These are phyloP conservation scores for Cotesia chilonis DNA, from an alignment of 1,140 invertebrate genomes.

Conservation along the genomic window DNA sequence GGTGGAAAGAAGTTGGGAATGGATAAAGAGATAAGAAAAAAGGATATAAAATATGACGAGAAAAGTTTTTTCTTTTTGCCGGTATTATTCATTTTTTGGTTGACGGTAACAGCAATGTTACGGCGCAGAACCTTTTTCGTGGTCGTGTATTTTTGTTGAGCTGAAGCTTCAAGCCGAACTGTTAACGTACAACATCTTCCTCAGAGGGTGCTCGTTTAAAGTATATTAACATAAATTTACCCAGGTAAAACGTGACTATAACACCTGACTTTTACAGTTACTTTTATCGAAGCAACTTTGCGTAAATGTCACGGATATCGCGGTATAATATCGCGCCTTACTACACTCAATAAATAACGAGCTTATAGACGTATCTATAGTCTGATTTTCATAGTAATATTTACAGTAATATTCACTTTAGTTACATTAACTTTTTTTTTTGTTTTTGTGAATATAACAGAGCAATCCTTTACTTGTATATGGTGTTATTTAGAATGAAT, in stretches of 20 bases:
- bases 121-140: neutral
- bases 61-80: neutral
- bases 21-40: neutral
- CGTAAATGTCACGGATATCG: constrained; percentile 46
- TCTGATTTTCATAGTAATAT: neutral
- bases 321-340: constrained; percentile 36
- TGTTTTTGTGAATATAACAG: no score
- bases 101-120: no score
- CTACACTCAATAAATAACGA: constrained; percentile 3
- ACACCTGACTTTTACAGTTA: constrained; percentile 59
- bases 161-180: neutral
- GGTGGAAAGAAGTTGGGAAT: no score
- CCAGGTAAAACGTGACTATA: constrained; percentile 47
- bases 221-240: constrained; percentile 60
- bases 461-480: no score
- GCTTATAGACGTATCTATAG: neutral
- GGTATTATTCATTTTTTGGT: no score
- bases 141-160: constrained; percentile 2
- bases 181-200: constrained; percentile 36
- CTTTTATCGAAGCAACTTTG: constrained; percentile 54
- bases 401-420: no score
- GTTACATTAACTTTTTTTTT: neutral
- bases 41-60: neutral
- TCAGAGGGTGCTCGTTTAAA: constrained; percentile 48
- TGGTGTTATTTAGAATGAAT: no score